Conservation (phyloP, 1,140 invertebrate genomes). For the Lithobius niger region DNA sequence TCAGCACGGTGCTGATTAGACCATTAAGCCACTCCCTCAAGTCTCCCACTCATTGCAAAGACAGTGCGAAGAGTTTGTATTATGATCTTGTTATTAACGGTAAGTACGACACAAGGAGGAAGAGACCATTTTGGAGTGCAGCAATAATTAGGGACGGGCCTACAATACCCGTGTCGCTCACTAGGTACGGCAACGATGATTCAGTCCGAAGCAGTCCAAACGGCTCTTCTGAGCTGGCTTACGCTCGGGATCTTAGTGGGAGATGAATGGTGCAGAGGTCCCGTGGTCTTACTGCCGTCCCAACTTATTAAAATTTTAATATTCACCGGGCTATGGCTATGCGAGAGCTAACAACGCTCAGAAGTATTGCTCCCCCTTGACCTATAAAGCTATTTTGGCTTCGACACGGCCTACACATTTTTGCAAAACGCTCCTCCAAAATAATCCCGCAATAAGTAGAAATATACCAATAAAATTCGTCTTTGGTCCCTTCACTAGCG, state of each 20-base stretch:
- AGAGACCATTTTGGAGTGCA: neutral
- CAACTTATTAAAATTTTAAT: conserved; percentile 1
- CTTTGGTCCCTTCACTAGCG: too few species aligned
- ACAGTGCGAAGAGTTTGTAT: neutral
- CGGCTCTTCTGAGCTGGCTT: neutral
- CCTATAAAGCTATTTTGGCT: too few species aligned
- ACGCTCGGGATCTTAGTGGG: neutral
- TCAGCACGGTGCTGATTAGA: neutral
- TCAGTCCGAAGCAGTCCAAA: neutral
- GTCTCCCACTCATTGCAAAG: neutral
- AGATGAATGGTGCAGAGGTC: neutral
- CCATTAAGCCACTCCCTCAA: neutral
- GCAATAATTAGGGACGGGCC: neutral
- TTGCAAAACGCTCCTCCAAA: too few species aligned
- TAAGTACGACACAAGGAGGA: neutral
- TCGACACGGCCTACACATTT: too few species aligned
- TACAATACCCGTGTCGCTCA: neutral
- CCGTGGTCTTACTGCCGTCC: neutral
- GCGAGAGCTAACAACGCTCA: too few species aligned
- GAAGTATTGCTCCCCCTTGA: too few species aligned
- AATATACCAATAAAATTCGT: too few species aligned
- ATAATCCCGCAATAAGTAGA: too few species aligned
- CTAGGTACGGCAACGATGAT: neutral
- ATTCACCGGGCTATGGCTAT: neutral
- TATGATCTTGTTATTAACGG: neutral